Evolutionary conservation across 2,888 invertebrate species (phyloP).

Genomic region (Sympetrum striolatum): DNA sequence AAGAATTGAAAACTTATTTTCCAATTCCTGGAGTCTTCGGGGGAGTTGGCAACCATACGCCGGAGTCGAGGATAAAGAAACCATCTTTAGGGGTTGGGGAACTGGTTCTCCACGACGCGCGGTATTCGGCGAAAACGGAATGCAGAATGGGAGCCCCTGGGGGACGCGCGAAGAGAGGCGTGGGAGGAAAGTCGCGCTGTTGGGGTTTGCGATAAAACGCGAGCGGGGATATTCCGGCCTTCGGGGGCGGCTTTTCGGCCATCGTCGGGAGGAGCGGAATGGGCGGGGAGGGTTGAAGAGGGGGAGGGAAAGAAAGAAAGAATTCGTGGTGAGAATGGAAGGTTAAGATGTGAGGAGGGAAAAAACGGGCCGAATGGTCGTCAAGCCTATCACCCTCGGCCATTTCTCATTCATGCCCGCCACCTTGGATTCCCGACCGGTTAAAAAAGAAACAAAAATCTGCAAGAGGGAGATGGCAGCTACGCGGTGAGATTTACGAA

Average conservation of each 20-base stretch:
- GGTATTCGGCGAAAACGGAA: conserved; percentile 8
- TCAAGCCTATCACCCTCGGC: background rate
- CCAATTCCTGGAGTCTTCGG: background rate
- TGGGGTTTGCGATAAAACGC: background rate
- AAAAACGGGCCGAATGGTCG: background rate
- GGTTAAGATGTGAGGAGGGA: background rate
- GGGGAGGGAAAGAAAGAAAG: background rate
- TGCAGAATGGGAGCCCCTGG: background rate
- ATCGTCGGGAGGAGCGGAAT: background rate
- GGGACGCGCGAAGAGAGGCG: background rate
- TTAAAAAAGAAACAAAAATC: background rate
- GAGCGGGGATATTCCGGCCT: background rate
- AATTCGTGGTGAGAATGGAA: background rate
- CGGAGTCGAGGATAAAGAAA: background rate
- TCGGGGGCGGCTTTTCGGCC: background rate
- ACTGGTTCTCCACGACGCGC: background rate
- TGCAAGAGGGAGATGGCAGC: background rate
- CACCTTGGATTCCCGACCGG: background rate
- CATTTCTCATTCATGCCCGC: background rate
- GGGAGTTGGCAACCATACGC: background rate
- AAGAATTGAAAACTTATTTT: background rate
- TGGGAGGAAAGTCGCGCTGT: background rate
- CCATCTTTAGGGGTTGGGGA: background rate
- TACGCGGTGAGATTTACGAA: conserved; percentile 2
- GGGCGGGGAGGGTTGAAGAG: background rate